Evolutionary conservation across 2,797 vertebrate species (phyloP).

Genomic region (Anas bahamensis): DNA sequence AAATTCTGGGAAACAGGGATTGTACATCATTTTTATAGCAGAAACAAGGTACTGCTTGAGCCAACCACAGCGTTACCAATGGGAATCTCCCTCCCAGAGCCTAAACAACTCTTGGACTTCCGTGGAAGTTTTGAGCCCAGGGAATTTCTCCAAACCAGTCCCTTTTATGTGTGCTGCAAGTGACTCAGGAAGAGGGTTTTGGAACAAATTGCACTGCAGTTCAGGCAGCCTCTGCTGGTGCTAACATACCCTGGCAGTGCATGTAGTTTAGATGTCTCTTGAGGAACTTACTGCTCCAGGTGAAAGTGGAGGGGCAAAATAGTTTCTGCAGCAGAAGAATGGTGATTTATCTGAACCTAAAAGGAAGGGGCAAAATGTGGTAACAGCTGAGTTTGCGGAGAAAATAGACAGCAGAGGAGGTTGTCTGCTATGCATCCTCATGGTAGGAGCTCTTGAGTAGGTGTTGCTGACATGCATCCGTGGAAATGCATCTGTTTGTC

Average conservation of each 20-base stretch:
- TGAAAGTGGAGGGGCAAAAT: not conserved
- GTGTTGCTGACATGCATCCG: not conserved
- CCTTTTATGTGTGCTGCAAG: not conserved
- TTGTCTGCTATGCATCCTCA: not conserved
- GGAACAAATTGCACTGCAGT: not conserved
- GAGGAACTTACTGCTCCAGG: not conserved
- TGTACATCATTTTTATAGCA: rapidly evolving
- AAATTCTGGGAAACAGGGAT: not conserved
- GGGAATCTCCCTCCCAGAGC: not conserved
- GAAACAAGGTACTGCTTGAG: not conserved
- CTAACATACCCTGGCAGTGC: not conserved
- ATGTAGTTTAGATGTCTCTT: not conserved
- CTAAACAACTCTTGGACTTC: not conserved
- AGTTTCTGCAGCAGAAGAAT: not conserved
- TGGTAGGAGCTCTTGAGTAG: not conserved
- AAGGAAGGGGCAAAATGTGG: not conserved
- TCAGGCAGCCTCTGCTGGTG: not conserved
- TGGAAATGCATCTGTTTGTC: not conserved
- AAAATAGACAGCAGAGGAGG: not conserved
- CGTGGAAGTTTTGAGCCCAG: not conserved
- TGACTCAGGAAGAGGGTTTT: not conserved
- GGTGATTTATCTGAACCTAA: not conserved
- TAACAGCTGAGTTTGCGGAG: not conserved
- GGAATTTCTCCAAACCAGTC: not conserved
- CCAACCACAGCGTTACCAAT: not conserved